Evolutionary conservation across 92 coral and sea anemone genomes (phyloP).

Genomic region (Desmophyllum pertusum): DNA sequence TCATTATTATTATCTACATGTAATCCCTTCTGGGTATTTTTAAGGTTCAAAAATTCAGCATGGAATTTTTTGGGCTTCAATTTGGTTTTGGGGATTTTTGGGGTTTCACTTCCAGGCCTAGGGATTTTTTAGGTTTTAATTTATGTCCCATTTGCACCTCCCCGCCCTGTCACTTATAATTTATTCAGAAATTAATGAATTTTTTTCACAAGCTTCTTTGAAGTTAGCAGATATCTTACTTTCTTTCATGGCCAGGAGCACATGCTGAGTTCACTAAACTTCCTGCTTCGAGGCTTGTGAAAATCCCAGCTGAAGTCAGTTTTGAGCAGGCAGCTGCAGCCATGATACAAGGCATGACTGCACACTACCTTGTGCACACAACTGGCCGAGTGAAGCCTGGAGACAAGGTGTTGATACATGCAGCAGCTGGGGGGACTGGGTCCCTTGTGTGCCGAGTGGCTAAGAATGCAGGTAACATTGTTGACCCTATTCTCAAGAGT

Average conservation of each 20-base stretch:
- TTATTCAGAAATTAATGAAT: too few species aligned
- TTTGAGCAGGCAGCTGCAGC: conserved; percentile 63
- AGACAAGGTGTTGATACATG: conserved; percentile 64
- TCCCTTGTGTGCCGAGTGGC: conserved; percentile 67
- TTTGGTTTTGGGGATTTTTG: too few species aligned
- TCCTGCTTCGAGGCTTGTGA: conserved; percentile 52
- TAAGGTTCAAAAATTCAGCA: too few species aligned
- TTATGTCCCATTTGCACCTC: too few species aligned
- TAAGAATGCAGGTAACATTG: conserved; percentile 59
- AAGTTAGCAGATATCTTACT: not conserved
- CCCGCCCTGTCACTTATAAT: too few species aligned
- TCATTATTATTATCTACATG: too few species aligned
- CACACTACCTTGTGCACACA: conserved; percentile 67
- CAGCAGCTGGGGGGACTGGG: conserved; percentile 80
- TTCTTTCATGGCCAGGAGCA: conserved; percentile 32
- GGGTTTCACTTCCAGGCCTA: too few species aligned
- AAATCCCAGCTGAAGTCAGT: conserved; percentile 46
- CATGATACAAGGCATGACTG: conserved; percentile 77
- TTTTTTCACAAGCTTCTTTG: too few species aligned
- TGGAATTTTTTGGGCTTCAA: too few species aligned
- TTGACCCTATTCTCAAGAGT: not conserved
- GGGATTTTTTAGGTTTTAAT: too few species aligned
- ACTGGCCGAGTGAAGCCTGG: conserved; percentile 60
- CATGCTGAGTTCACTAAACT: conserved; percentile 63
- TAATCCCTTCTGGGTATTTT: too few species aligned